phyloP scores from a whole-genome alignment of 2,888 invertebrate genomes.

The Oligia latruncula region DNA sequence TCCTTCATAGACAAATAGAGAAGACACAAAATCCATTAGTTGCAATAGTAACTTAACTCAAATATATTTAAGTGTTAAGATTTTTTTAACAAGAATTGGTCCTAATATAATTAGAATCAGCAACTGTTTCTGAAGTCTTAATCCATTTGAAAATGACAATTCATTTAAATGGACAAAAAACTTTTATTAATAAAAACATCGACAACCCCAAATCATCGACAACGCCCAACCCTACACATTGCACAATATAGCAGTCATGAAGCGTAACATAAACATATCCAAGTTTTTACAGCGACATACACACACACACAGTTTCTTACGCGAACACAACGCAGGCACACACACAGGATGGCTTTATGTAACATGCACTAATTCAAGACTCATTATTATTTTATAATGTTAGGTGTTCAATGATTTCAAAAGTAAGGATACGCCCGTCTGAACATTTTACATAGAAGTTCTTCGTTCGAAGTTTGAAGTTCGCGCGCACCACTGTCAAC shows the following conservation, averaged over 20 bases:
- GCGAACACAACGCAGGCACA: slow-evolving; percentile 35
- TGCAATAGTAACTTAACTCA: not conserved
- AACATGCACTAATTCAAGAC: slow-evolving; percentile 62
- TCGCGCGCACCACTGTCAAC: too few species aligned
- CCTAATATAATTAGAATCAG: not conserved
- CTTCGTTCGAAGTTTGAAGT: too few species aligned
- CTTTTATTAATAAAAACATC: not conserved
- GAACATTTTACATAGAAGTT: too few species aligned
- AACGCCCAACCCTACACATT: slow-evolving; percentile 74
- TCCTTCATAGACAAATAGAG: not conserved
- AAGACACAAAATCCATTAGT: not conserved
- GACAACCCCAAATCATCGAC: slow-evolving; percentile 41
- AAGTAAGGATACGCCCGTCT: too few species aligned
- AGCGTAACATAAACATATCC: slow-evolving; percentile 77
- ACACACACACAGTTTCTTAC: slow-evolving; percentile 49
- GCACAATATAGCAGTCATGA: slow-evolving; percentile 78
- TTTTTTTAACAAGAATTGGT: not conserved
- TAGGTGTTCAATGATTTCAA: too few species aligned
- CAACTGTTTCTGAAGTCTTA: not conserved
- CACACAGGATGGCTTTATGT: slow-evolving; percentile 60
- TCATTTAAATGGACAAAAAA: not conserved
- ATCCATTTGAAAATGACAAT: not conserved
- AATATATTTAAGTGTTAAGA: not conserved
- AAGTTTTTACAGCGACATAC: slow-evolving; percentile 68
- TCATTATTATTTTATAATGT: slow-evolving; percentile 49